These are phyloP conservation scores for Gonocerus acuteangulatus DNA, from an alignment of 2,888 invertebrate genomes.

Conservation along the genomic window DNA sequence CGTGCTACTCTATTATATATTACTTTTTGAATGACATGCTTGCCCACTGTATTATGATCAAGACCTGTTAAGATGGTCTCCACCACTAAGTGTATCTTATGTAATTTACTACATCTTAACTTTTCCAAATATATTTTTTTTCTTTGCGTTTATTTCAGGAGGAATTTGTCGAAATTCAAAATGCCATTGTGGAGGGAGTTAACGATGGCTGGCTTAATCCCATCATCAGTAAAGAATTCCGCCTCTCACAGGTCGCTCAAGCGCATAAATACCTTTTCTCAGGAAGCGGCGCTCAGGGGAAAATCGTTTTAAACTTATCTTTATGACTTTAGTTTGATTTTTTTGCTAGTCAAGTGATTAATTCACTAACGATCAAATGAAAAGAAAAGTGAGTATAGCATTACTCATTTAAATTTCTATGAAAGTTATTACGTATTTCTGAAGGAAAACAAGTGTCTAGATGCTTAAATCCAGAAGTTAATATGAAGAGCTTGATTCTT, in stretches of 20 bases:
- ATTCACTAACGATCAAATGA: background rate
- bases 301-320: constrained; percentile 36
- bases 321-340: background rate
- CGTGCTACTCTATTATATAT: no score
- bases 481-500: no score
- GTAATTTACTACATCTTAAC: no score
- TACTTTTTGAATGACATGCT: no score
- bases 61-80: no score
- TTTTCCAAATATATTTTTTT: no score
- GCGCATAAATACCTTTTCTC: constrained; percentile 46
- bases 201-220: constrained; percentile 45
- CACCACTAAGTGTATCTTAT: no score
- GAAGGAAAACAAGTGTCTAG: no score
- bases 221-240: constrained; percentile 44
- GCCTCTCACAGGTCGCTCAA: constrained; percentile 42
- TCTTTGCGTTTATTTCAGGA: no score
- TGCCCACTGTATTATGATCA: no score
- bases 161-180: constrained; percentile 43
- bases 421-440: no score
- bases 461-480: no score
- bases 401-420: background rate
- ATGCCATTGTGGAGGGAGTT: constrained; percentile 43
- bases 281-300: constrained; percentile 39
- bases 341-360: background rate
- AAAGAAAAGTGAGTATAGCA: background rate